A percentile compares a stretch with the other conserved stretches of the same genome.
Conservation (phyloP, 2,113 vertebrate genomes). For the Rhizomys pruinosus region DNA sequence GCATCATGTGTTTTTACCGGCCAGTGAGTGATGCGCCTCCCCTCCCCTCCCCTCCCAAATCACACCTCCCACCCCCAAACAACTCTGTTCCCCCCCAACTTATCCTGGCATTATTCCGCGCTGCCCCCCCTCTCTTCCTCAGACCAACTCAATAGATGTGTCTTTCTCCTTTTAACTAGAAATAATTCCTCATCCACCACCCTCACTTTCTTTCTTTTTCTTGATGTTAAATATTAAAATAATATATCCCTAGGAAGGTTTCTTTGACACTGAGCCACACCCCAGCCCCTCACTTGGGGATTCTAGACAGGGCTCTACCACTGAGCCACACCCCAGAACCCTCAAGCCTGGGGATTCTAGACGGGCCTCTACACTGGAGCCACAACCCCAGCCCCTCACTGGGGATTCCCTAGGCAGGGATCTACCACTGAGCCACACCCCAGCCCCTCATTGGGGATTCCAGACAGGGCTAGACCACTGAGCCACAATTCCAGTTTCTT, state of each 20-base stretch:
- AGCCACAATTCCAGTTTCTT: too few relatives aligned
- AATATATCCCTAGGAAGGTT: neutral
- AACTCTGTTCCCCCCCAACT: neutral
- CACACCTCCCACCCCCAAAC: neutral
- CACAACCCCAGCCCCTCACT: neutral
- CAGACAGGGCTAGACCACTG: neutral
- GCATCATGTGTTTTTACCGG: constrained; percentile 92
- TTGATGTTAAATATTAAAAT: neutral
- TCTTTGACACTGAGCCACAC: neutral
- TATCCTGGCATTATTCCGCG: too few relatives aligned
- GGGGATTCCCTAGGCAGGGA: neutral
- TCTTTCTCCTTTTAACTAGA: neutral
- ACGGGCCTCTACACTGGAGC: neutral
- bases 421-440: neutral
- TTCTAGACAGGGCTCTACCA: neutral
- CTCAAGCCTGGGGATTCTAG: neutral
- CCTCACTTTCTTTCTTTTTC: neutral
- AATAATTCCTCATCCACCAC: too few relatives aligned
- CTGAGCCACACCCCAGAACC: neutral
- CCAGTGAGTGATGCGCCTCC: constrained; percentile 87
- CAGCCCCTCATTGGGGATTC: neutral
- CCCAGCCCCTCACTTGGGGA: neutral
- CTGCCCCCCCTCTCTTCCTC: neutral
- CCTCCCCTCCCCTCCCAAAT: too few relatives aligned
- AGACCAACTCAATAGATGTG: neutral